A percentile compares a stretch with the other conserved stretches of the same genome.
phyloP scores from a whole-genome alignment of 2,113 vertebrate genomes.

The Lagopus muta region DNA sequence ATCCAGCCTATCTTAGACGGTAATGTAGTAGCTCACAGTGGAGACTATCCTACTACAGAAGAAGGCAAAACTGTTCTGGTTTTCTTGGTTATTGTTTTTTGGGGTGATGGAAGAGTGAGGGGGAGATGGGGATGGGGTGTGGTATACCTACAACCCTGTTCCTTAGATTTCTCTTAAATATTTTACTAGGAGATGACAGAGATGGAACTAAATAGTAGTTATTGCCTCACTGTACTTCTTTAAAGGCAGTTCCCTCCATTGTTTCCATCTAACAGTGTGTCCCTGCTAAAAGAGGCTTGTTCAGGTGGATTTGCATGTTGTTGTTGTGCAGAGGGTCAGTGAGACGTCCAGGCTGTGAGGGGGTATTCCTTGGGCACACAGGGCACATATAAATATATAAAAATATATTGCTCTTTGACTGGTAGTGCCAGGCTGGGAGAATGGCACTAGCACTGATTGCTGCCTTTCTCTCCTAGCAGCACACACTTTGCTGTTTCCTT shows the following conservation, averaged over 20 bases:
- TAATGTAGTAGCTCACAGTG: neutral
- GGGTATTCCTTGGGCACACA: neutral
- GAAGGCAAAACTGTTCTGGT: neutral
- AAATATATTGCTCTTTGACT: neutral
- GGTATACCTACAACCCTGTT: neutral
- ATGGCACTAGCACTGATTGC: neutral
- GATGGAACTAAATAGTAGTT: neutral
- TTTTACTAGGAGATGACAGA: neutral
- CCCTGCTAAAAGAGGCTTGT: neutral
- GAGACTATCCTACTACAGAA: neutral
- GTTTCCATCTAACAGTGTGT: neutral
- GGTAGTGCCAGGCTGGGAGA: neutral
- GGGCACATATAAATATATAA: neutral
- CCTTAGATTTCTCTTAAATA: neutral
- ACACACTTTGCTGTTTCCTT: neutral
- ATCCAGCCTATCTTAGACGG: neutral
- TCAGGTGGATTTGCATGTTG: neutral
- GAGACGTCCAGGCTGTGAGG: neutral
- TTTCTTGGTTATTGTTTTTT: neutral
- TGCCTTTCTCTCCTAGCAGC: neutral
- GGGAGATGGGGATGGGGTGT: no score
- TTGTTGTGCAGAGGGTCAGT: rapidly evolving
- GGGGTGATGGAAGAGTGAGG: rapidly evolving
- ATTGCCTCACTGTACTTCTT: neutral
- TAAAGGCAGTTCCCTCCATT: neutral